Percentiles rank a stretch among this genome's conserved stretches.
phyloP scores from a whole-genome alignment of 2,113 vertebrate species.

The Sceloporus tristichus region DNA sequence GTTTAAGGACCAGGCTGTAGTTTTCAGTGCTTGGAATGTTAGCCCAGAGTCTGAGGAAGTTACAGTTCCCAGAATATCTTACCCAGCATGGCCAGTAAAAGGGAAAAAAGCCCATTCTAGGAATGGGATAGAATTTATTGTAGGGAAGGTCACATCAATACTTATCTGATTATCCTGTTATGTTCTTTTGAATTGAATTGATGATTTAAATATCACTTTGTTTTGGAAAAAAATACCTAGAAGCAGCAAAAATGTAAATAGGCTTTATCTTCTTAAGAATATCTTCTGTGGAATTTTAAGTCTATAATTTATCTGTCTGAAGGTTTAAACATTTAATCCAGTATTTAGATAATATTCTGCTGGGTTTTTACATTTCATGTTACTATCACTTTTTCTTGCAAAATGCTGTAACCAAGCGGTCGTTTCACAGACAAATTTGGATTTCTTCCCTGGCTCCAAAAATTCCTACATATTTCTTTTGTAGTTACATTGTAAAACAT shows the following conservation, averaged over 20 bases:
- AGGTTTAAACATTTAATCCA: conserved; percentile 24
- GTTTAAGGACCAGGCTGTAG: not conserved
- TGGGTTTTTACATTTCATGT: conserved; percentile 24
- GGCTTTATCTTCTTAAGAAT: conserved; percentile 9
- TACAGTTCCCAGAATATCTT: too few species aligned
- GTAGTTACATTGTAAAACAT: conserved; percentile 53
- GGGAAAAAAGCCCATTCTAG: not conserved
- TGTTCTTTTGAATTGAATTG: not conserved
- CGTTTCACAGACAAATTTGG: not conserved
- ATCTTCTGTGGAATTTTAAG: conserved; percentile 25
- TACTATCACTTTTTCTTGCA: not conserved
- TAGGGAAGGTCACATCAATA: not conserved
- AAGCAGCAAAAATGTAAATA: conserved; percentile 10
- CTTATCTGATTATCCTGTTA: not conserved
- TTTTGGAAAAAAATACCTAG: not conserved
- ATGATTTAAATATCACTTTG: conserved; percentile 1
- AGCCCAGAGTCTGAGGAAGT: too few species aligned
- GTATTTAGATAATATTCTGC: conserved; percentile 11
- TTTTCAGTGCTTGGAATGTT: not conserved
- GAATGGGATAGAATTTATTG: not conserved
- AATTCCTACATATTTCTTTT: not conserved
- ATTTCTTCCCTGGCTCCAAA: not conserved
- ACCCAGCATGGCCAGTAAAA: not conserved
- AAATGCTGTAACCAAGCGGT: conserved; percentile 4
- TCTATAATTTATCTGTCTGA: conserved; percentile 20